Evolutionary conservation across 2,797 vertebrate genomes (phyloP).

Genomic region (Darevskia nairensis): DNA sequence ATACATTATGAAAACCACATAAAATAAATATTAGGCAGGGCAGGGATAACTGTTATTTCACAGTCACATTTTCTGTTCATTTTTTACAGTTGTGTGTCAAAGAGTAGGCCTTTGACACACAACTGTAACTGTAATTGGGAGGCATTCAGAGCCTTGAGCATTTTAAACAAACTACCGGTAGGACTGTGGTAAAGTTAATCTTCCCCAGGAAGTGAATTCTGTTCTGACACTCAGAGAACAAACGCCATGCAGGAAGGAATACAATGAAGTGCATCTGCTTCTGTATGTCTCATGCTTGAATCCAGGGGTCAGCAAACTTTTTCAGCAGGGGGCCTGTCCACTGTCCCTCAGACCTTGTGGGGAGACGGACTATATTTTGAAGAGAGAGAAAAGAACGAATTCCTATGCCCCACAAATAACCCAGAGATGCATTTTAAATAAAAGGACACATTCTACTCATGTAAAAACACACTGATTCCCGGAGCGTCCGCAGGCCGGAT

Average conservation of each 20-base stretch:
- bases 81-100: background rate
- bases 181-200: background rate
- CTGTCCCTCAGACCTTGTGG: no score
- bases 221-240: background rate
- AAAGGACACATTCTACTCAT: no score
- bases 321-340: no score
- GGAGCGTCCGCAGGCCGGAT: no score
- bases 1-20: background rate
- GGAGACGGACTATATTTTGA: no score
- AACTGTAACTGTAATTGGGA: background rate
- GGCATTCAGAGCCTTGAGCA: background rate
- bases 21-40: background rate
- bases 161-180: background rate
- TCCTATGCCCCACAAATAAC: no score
- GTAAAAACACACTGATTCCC: no score
- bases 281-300: background rate
- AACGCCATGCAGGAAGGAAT: background rate
- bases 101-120: background rate
- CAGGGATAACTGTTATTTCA: background rate
- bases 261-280: background rate
- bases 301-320: no score
- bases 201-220: background rate
- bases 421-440: no score
- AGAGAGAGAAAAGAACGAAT: no score
- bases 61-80: background rate